Evolutionary conservation across 2,888 invertebrate genomes (phyloP), one percentile per base, ranked within the genome.

Genomic region (Drosophila bunnanda): DNA sequence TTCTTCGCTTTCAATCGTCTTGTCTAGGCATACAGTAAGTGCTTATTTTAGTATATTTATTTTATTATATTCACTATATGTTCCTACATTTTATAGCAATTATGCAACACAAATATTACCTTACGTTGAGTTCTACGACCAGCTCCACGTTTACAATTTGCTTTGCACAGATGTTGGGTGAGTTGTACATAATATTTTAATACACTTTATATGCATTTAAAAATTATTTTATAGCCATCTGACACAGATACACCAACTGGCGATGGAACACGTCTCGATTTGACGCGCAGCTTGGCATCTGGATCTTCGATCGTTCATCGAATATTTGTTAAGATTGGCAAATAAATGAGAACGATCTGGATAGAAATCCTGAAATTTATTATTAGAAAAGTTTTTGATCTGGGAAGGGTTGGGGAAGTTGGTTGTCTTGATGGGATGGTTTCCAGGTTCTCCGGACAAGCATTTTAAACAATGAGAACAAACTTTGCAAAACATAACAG

Each of bases 301-400:
- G 39, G 17, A 17, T 17, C 5, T 15, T 39, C 9, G 4, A 4
- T 38, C 17, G 17, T 20, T 12, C 12, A 20, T 20, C 13, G 1
- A 8, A 7, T 6, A 13, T 2, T 22, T 8, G 15, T 44, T 5
- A 44, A 8, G 7, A 44, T n/a, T 13, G 4, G 15, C 7, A 25
- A 44, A 44, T 28, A 46, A 28, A 46, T n/a, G 10, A 2, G 3
- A 46, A 28, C n/a, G n/a, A 28, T 17, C 28, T n/a, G 3, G 25
- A 25, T 25, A 25, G 25, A 25, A 4, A 2, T 25, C 4, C 10
- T 9, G 2, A 28, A 28, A n/a, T 46, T n/a, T 28, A 80, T 84
- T 10, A 84, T 84, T 86, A 77, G 79, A 82, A 87, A 85, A 85
- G 80, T 84, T 87, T 87, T 77, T 75, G 78, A 80, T 86, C 85